Percentiles rank a stretch among this genome's conserved stretches.
Evolutionary conservation across 2,797 vertebrate genomes (phyloP).

Genomic region (Microchirus variegatus): DNA sequence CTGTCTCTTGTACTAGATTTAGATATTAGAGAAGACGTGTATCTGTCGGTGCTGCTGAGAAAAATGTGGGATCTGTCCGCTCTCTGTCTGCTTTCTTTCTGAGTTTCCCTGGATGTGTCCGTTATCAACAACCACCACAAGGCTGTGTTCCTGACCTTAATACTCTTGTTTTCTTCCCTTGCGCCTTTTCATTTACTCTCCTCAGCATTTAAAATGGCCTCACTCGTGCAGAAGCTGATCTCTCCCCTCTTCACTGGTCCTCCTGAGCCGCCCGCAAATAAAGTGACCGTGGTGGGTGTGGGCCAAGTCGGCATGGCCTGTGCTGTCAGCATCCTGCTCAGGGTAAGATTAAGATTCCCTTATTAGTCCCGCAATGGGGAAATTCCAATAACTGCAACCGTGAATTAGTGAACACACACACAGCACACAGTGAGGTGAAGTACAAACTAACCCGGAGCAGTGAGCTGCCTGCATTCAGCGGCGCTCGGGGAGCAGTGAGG

Average conservation of each 20-base stretch:
- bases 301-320: constrained; percentile 88
- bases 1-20: background rate
- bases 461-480: too few relatives aligned
- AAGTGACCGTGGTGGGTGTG: constrained; percentile 84
- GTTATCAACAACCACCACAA: background rate
- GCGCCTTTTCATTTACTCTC: constrained; percentile 4
- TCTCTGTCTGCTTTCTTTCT: too few relatives aligned
- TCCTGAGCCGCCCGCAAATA: constrained; percentile 72
- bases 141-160: too few relatives aligned
- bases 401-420: too few relatives aligned
- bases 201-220: constrained; percentile 82
- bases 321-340: constrained; percentile 81
- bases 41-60: constrained; percentile 24
- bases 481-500: too few relatives aligned
- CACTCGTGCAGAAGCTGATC: constrained; percentile 87
- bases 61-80: constrained; percentile 5
- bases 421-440: too few relatives aligned
- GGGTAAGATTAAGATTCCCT: too few relatives aligned
- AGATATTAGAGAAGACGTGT: constrained; percentile 8
- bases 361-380: too few relatives aligned
- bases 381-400: too few relatives aligned
- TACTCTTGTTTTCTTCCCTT: too few relatives aligned
- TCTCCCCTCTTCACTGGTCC: constrained; percentile 69
- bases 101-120: constrained; percentile 3
- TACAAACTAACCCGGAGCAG: too few relatives aligned